Conservation (phyloP, 2,113 vertebrate species). For the Emydocephalus ijimae region DNA sequence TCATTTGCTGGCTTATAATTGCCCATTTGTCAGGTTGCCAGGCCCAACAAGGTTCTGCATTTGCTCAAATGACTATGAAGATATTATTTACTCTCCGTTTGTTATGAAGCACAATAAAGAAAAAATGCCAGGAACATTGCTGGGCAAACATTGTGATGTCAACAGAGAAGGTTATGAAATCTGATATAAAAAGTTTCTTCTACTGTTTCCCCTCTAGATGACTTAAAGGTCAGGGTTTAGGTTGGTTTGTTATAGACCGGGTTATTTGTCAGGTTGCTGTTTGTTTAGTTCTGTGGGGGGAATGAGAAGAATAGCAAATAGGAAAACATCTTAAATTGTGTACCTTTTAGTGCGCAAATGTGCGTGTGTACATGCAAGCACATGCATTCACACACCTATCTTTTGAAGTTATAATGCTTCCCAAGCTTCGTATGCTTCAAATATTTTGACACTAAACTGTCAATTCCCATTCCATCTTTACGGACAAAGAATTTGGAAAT, state of each 20-base stretch:
- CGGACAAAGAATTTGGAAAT: background rate
- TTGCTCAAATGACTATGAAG: conserved; percentile 51
- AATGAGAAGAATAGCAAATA: background rate
- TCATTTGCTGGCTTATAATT: conserved; percentile 50
- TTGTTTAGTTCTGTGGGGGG: background rate
- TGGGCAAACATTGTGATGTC: conserved; percentile 53
- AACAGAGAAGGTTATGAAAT: conserved; percentile 52
- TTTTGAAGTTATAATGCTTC: background rate
- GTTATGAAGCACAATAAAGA: conserved; percentile 45
- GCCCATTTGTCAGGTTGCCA: conserved; percentile 45
- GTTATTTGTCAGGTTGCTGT: background rate
- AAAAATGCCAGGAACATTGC: conserved; percentile 27
- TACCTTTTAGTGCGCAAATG: background rate
- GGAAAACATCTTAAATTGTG: background rate
- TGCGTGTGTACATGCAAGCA: background rate
- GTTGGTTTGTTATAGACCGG: background rate
- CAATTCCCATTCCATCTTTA: background rate
- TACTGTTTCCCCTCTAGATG: conserved; percentile 31
- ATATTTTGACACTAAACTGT: background rate
- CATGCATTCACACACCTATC: background rate
- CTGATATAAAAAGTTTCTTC: conserved; percentile 31
- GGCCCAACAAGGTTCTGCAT: conserved; percentile 46
- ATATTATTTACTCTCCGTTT: conserved; percentile 49
- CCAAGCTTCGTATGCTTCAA: background rate
- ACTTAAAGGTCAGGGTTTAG: background rate